Conservation (phyloP, 2,113 vertebrate genomes). For the Oryzias curvinotus region DNA sequence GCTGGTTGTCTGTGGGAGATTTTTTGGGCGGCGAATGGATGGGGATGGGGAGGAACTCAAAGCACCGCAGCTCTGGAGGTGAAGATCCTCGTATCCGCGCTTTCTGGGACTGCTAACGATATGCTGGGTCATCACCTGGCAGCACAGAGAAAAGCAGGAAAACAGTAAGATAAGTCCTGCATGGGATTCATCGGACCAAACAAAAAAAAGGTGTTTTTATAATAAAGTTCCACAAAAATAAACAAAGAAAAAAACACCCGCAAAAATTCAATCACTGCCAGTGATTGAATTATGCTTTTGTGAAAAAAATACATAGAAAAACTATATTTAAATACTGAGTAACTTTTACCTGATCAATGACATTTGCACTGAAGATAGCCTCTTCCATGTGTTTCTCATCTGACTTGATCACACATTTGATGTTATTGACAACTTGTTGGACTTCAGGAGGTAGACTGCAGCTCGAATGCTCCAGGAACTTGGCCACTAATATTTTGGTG, state of each 20-base stretch:
- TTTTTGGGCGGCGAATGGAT: conserved; percentile 66
- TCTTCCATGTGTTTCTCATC: conserved; percentile 92
- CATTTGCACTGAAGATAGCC: conserved; percentile 86
- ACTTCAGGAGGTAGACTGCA: conserved; percentile 88
- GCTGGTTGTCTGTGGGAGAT: conserved; percentile 38
- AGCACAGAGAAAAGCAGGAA: background rate
- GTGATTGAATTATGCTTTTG: too few species aligned
- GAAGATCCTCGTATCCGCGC: conserved; percentile 80
- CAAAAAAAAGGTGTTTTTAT: too few species aligned
- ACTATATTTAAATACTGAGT: too few species aligned
- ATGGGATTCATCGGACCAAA: too few species aligned
- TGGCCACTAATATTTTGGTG: conserved; percentile 92
- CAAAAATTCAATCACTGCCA: too few species aligned
- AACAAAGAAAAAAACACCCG: too few species aligned
- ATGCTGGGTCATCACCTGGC: conserved; percentile 82
- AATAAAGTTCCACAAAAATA: too few species aligned
- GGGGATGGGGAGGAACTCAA: conserved; percentile 82
- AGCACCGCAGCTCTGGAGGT: conserved; percentile 91
- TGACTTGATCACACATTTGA: conserved; percentile 85
- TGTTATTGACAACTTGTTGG: conserved; percentile 88
- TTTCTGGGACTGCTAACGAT: conserved; percentile 73
- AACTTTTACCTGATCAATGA: conserved; percentile 86
- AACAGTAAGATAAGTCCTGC: background rate
- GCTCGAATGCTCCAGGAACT: conserved; percentile 93
- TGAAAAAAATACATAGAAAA: too few species aligned